Evolutionary conservation across 2,797 vertebrate species (phyloP).

Genomic region (Pangasius macronema): DNA sequence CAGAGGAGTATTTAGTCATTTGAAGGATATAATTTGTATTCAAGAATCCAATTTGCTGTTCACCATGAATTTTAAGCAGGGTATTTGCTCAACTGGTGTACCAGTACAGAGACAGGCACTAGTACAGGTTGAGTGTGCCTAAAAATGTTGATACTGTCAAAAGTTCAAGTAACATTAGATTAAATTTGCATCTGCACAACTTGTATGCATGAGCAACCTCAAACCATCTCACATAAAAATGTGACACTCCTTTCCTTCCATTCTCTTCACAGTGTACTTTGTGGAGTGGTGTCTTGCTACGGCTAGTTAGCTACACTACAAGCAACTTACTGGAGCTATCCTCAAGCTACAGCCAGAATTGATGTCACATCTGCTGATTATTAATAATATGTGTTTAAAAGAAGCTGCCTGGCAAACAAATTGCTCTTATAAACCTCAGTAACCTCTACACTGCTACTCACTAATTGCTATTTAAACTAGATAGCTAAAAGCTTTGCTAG

Average conservation of each 20-base stretch:
- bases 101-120: neutral
- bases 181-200: neutral
- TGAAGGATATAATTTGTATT: constrained; percentile 35
- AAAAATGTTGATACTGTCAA: neutral
- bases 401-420: neutral
- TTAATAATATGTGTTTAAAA: neutral
- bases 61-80: constrained; percentile 5
- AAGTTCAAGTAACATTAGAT: neutral
- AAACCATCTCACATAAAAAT: neutral
- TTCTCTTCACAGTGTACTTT: no score
- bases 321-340: neutral
- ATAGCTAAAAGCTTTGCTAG: neutral
- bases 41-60: constrained; percentile 27
- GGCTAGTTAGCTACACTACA: neutral
- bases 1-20: constrained; percentile 29
- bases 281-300: neutral
- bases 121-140: neutral
- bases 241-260: neutral
- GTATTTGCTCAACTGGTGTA: constrained; percentile 5
- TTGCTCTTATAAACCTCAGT: neutral
- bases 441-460: neutral
- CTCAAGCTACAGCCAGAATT: neutral
- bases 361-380: neutral
- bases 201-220: neutral
- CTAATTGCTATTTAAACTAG: neutral